Base-by-base conservation (phyloP, 2,888 invertebrate genomes). In the Diarsia brunnea region DNA sequence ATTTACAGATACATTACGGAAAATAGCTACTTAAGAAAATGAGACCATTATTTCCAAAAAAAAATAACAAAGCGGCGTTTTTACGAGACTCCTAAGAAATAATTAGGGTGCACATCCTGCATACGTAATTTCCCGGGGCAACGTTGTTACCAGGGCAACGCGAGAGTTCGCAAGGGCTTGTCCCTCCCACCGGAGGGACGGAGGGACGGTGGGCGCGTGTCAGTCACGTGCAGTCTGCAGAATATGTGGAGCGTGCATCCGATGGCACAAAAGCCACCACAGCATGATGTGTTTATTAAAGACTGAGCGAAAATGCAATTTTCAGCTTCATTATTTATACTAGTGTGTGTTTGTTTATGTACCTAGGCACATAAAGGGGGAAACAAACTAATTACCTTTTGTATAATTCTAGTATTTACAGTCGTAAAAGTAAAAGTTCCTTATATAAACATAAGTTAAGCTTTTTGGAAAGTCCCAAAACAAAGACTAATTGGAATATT, bases 231-330 rank as follows among this genome's bases (percentile, higher is more conserved):
- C 88, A 71, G 81, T 55, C 76, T 88, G 93, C 89, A 74, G 84
- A 81, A 82, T 87, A 89, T 89, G 89, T 88, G 88, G 85, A 90
- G 90, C 91, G 89, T 90, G 90, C 90, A 88, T 90, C 89, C 87
- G 85, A 89, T 82, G 74, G 82, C 78, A 83, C 79, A 83, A 85
- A 86, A 89, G 83, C 87, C 77, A 81, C 89, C 87, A 82, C 86
- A 86, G 83, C 86, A 51, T 92, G 92, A 93, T 92, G 91, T 91
- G 92, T 93, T 93, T 92, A 93, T 93, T 91, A 92, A 81, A 84
- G 81, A 66, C 71, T 78, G 73, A 73, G 78, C 69, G 67, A 81
- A 86, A 85, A 85, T 88, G 86, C 84, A 84, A 87, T 87, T 86
- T 86, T 77, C 75, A 76, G 73, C 82, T 86, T 76, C 70, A 84